Evolutionary conservation across 1,140 invertebrate species (phyloP).

Genomic region (Ceratosolen solmsi): DNA sequence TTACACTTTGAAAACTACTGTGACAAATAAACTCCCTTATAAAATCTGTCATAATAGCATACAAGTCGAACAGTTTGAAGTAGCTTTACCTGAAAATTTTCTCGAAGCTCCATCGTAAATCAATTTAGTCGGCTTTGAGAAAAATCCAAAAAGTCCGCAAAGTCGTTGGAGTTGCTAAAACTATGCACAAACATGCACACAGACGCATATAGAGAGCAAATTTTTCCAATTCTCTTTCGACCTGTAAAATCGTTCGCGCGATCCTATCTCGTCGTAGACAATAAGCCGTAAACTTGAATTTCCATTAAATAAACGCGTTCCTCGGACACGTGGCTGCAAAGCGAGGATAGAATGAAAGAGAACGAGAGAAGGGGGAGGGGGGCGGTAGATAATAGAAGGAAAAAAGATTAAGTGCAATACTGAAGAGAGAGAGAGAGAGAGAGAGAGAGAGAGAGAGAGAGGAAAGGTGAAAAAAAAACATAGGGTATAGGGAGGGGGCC

Average conservation of each 20-base stretch:
- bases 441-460: background rate
- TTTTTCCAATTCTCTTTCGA: slow-evolving; percentile 20
- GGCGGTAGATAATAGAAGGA: slow-evolving; percentile 11
- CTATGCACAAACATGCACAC: background rate
- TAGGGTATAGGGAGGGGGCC: slow-evolving; percentile 18
- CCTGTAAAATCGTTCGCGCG: slow-evolving; percentile 1
- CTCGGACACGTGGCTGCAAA: background rate
- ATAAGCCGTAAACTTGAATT: slow-evolving; percentile 56
- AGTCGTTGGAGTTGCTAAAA: background rate
- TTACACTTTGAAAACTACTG: background rate
- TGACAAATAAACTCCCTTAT: background rate
- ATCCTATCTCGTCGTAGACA: slow-evolving; percentile 36
- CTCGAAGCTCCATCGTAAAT: slow-evolving; percentile 27
- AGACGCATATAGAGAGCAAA: background rate
- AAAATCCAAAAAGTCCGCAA: slow-evolving; percentile 21
- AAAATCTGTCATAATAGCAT: background rate
- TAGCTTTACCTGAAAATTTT: background rate
- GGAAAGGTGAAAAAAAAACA: slow-evolving; percentile 22
- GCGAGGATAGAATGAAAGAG: background rate
- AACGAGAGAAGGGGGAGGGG: slow-evolving; percentile 41
- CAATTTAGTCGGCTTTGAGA: slow-evolving; percentile 10
- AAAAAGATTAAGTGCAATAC: slow-evolving; percentile 8
- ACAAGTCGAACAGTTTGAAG: background rate
- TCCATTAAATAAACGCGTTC: slow-evolving; percentile 54
- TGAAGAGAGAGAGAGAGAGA: background rate